Percentiles rank a stretch among this genome's conserved stretches.
Evolutionary conservation across 1,140 invertebrate genomes (phyloP).

Genomic region (Ladona fulva): DNA sequence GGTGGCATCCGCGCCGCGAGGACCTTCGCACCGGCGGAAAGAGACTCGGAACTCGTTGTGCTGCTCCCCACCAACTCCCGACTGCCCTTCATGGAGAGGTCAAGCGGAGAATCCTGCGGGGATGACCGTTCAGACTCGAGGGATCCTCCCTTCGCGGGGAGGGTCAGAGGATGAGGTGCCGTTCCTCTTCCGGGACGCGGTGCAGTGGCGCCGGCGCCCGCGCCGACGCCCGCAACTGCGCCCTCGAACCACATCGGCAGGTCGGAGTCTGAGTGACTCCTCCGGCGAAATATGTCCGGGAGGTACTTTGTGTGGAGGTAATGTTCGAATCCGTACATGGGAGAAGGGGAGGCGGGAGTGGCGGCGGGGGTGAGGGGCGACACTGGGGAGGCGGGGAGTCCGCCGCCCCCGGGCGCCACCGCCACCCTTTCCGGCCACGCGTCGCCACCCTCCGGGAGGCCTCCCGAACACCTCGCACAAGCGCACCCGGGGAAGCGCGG

Average conservation of each 20-base stretch:
- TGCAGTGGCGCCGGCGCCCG: slow-evolving; percentile 32
- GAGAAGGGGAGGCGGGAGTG: slow-evolving; percentile 36
- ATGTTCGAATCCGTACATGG: slow-evolving; percentile 54
- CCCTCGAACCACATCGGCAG: slow-evolving; percentile 44
- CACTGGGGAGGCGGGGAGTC: slow-evolving; percentile 42
- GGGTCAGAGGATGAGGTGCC: slow-evolving; percentile 32
- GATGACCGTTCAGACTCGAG: slow-evolving; percentile 37
- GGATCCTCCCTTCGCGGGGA: slow-evolving; percentile 38
- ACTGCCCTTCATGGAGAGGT: slow-evolving; percentile 63
- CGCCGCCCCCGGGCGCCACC: slow-evolving; percentile 22
- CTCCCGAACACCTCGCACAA: slow-evolving; percentile 26
- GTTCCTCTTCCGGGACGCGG: slow-evolving; percentile 7
- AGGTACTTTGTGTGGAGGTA: slow-evolving; percentile 65
- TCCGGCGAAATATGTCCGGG: slow-evolving; percentile 52
- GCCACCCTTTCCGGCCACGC: not conserved
- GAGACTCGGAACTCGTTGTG: slow-evolving; percentile 21
- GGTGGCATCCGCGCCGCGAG: slow-evolving; percentile 20
- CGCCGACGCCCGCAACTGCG: slow-evolving; percentile 22
- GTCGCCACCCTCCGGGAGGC: not conserved
- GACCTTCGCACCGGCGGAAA: slow-evolving; percentile 27
- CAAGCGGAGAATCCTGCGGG: slow-evolving; percentile 74
- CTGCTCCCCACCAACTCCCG: slow-evolving; percentile 21
- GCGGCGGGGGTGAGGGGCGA: slow-evolving; percentile 46
- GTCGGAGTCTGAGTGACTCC: slow-evolving; percentile 68
- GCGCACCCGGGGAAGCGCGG: slow-evolving; percentile 42